Evolutionary conservation across 2,797 vertebrate species (phyloP), one percentile per base, ranked within the genome.

Genomic region (Atherinosoma microstoma): DNA sequence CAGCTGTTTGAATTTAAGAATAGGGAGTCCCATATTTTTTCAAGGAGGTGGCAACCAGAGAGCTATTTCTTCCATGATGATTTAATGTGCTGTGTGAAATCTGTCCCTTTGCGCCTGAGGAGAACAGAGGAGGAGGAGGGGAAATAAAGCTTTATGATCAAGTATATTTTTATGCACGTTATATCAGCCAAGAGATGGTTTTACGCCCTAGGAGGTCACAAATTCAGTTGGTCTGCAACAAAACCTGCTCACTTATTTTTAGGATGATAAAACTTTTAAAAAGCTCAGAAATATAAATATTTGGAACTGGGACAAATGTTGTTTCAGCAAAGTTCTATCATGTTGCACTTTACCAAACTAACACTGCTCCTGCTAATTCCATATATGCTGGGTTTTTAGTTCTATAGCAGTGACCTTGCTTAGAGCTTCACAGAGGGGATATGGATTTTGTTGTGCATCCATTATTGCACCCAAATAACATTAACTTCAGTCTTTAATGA

Each of bases 1-100:
- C 90, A 90, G 78, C 83, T 90, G 88, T 83, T 90, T 84, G 70
- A 76, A 80, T 90, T 87, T 81, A 80, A 76, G 40, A 69, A 40
- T 42, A 63, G 57, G 64, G 64, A 62, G 73, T 73, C 51, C 62
- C 68, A 73, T 83, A 68, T 75, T 76, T 86, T 73, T 73, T 64
- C 22, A 76, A 70, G 66, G n/a, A 65, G 64, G 65, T 53, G 73
- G 67, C 70, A 74, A 82, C 58, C 65, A 82, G 64, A 77, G 76
- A 87, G 59, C 61, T 67, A 80, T 88, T 86, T 82, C 47, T 71
- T 67, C 65, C 47, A 38, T 70, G 54, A 73, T 83, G 80, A 91
- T 90, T 90, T 86, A 87, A 79, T 76, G 70, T 67, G 51, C 66
- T 79, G 69, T 51, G 3, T 73, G 67, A 40, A 72, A 79, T 69